Conservation (phyloP, 2,888 invertebrate species). For the Exephanes ischioxanthus region DNA sequence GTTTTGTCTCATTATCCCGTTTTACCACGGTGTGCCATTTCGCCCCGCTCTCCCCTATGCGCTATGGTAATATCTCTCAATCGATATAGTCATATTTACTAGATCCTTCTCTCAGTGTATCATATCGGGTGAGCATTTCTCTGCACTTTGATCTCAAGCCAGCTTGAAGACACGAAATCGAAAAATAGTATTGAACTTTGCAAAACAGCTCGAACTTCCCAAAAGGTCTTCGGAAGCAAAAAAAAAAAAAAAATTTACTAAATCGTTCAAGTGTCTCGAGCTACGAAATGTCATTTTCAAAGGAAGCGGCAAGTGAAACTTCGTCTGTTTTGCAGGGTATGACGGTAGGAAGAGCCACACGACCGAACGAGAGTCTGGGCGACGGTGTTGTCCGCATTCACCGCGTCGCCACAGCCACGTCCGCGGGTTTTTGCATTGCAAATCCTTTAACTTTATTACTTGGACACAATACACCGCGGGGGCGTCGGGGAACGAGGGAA, state of each 20-base stretch:
- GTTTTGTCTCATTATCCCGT: no score
- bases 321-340: constrained; percentile 32
- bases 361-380: neutral
- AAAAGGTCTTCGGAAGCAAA: no score
- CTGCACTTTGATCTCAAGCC: no score
- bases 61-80: no score
- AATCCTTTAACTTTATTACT: constrained; percentile 79
- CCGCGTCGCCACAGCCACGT: constrained; percentile 53
- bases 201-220: no score
- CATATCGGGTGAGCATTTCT: no score
- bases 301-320: constrained; percentile 46
- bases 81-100: no score
- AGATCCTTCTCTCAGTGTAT: no score
- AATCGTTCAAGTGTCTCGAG: neutral
- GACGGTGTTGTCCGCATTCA: constrained; percentile 13
- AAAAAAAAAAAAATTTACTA: neutral
- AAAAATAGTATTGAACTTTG: no score
- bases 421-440: constrained; percentile 77
- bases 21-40: no score
- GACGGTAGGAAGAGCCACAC: constrained; percentile 10
- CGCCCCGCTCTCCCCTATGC: no score
- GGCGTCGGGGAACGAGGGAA: constrained; percentile 49
- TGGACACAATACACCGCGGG: constrained; percentile 74
- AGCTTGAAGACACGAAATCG: no score
- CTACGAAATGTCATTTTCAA: constrained; percentile 25